A percentile compares a stretch with the other conserved stretches of the same genome.
Conservation (phyloP, 2,113 vertebrate genomes). For the Cardinalis cardinalis region DNA sequence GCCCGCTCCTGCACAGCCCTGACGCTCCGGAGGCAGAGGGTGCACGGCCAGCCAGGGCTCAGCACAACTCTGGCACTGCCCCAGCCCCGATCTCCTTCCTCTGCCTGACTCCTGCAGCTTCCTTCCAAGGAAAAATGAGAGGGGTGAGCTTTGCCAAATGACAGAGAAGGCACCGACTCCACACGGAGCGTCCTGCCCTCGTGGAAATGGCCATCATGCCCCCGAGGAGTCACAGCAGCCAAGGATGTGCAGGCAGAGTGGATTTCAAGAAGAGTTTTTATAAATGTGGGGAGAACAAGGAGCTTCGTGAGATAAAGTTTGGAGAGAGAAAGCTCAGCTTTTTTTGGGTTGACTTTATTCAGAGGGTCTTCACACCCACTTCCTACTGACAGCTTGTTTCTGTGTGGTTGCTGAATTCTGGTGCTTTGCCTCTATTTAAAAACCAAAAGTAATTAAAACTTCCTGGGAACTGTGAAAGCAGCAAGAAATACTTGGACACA, state of each 20-base stretch:
- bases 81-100: rapidly evolving
- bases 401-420: slow-evolving; percentile 35
- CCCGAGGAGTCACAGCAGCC: slow-evolving; percentile 2
- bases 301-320: slow-evolving; percentile 26
- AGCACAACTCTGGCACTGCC: rapidly evolving
- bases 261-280: slow-evolving; percentile 1
- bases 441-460: slow-evolving; percentile 29
- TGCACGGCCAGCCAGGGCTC: neutral
- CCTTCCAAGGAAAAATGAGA: neutral
- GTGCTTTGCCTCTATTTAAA: slow-evolving; percentile 13
- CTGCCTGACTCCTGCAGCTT: neutral
- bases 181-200: neutral
- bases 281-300: neutral
- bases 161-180: neutral
- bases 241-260: neutral
- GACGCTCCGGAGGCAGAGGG: slow-evolving; percentile 5
- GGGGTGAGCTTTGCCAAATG: slow-evolving; percentile 3
- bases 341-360: neutral
- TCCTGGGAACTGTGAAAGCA: slow-evolving; percentile 24
- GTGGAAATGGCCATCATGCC: neutral
- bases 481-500: slow-evolving; percentile 13
- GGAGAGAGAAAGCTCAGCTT: neutral
- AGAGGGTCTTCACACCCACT: neutral
- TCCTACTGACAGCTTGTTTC: slow-evolving; percentile 7
- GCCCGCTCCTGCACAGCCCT: neutral